A percentile compares a stretch with the other conserved stretches of the same genome.
Conservation (phyloP, 2,113 vertebrate genomes). For the Anser brachyrhynchus region DNA sequence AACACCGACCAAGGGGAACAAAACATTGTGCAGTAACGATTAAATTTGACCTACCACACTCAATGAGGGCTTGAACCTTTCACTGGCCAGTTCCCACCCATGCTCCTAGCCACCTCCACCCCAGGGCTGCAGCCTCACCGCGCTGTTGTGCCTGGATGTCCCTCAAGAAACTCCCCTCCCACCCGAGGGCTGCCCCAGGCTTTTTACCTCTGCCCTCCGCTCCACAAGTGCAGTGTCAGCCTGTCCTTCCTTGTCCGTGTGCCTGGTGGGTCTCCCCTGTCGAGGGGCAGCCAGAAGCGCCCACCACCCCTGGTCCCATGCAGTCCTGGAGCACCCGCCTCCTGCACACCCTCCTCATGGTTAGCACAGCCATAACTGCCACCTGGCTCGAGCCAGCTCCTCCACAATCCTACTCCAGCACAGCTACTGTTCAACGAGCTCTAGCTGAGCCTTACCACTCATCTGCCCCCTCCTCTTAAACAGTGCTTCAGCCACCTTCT, state of each 20-base stretch:
- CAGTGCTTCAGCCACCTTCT: neutral
- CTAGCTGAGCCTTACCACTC: neutral
- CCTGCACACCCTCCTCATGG: neutral
- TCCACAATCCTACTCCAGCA: neutral
- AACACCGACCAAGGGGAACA: neutral
- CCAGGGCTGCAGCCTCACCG: neutral
- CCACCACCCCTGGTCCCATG: neutral
- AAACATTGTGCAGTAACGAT: neutral
- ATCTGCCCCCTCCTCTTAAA: neutral
- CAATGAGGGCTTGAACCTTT: neutral
- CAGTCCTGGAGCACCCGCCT: neutral
- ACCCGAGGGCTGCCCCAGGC: neutral
- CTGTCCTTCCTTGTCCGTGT: neutral
- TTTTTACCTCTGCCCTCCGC: neutral
- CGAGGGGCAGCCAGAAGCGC: neutral
- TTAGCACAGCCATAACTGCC: neutral
- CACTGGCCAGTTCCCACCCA: too few relatives aligned
- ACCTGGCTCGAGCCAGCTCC: rapidly evolving
- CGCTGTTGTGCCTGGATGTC: neutral
- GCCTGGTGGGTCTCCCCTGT: neutral
- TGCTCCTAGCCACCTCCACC: neutral
- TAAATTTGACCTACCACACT: neutral
- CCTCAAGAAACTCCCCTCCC: neutral
- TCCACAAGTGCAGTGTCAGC: neutral
- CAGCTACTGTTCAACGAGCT: neutral